Evolutionary conservation across 2,113 vertebrate genomes (phyloP), one percentile per base, ranked within the genome.

Genomic region (Stigmatopora nigra): DNA sequence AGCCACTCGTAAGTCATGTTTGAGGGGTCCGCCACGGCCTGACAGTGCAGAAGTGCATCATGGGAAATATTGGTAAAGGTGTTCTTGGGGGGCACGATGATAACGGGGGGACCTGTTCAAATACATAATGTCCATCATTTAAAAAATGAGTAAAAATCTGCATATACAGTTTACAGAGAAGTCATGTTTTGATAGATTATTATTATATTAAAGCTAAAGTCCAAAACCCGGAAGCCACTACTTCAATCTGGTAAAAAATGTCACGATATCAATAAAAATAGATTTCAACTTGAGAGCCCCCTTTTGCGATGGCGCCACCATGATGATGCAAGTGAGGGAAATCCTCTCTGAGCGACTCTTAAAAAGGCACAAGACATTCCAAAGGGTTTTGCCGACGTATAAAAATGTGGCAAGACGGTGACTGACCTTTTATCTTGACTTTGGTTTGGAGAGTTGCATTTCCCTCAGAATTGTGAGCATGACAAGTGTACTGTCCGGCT

Each of bases 1-100:
- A 88, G 91, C 96, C 96, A 98, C 81, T 92, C 93, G 20, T 98
- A 99, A 52, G 95, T 98, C 89, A 99, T 95, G 86, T 98, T 99
- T 14, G 93, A 87, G 0, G 96, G 96, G 77, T 98, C 93, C 0
- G 96, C 93, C 76, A 93, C 92, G 0, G 96, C 96, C 84, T 84
- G 91, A 82, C 96, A 99, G 0, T 72, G 87, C 68, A 99, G 83
- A 13, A 91, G 84, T 64, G 93, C 93, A 87, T 95, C 89, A 79
- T 93, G 94, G 77, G 94, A 94, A 78, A 92, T 58, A 63, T 98
- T 98, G 76, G 95, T 89, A 0, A 92, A 89, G 58, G 88, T 51
- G 41, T 92, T 93, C 80, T 87, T 86, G 0, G 96, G 96, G 7
- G 93, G 93, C 36, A 92, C 77, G 58, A 94, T 73, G 0, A 99